Evolutionary conservation across 2,888 invertebrate species (phyloP).

Genomic region (Cephonodes hylas): DNA sequence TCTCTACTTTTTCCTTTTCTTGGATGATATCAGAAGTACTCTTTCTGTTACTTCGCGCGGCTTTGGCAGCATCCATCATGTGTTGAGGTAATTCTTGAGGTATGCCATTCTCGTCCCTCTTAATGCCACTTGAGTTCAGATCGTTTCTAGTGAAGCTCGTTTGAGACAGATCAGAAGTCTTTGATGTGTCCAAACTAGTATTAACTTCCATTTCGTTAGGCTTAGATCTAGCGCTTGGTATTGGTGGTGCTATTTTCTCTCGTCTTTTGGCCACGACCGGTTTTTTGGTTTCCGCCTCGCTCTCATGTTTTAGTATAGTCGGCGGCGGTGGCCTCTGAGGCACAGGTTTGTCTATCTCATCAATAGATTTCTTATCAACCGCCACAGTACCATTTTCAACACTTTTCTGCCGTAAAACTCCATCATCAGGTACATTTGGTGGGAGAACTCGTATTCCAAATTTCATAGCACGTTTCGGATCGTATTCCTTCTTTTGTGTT

Average conservation of each 20-base stretch:
- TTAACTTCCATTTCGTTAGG: conserved; percentile 61
- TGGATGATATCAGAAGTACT: conserved; percentile 63
- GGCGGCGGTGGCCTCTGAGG: conserved; percentile 55
- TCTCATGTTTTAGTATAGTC: conserved; percentile 76
- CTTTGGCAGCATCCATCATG: conserved; percentile 86
- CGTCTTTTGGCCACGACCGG: conserved; percentile 78
- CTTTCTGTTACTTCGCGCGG: conserved; percentile 85
- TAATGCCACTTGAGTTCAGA: conserved; percentile 81
- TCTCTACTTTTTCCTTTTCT: conserved; percentile 56
- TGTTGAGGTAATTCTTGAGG: conserved; percentile 87
- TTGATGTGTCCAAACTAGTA: conserved; percentile 52
- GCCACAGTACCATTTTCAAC: conserved; percentile 66
- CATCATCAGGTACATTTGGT: conserved; percentile 77
- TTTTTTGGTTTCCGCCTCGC: conserved; percentile 69
- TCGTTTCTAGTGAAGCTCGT: conserved; percentile 67
- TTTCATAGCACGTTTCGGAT: conserved; percentile 82
- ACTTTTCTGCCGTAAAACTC: conserved; percentile 68
- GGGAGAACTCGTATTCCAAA: conserved; percentile 86
- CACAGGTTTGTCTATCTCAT: conserved; percentile 70
- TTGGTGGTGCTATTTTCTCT: conserved; percentile 75
- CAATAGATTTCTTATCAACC: conserved; percentile 58
- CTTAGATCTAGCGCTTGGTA: conserved; percentile 71
- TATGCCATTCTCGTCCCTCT: conserved; percentile 81
- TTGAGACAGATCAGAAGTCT: conserved; percentile 54
- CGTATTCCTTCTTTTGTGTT: conserved; percentile 79